Base-by-base conservation (phyloP, 2,888 invertebrate genomes). In the Lycaena phlaeas region DNA sequence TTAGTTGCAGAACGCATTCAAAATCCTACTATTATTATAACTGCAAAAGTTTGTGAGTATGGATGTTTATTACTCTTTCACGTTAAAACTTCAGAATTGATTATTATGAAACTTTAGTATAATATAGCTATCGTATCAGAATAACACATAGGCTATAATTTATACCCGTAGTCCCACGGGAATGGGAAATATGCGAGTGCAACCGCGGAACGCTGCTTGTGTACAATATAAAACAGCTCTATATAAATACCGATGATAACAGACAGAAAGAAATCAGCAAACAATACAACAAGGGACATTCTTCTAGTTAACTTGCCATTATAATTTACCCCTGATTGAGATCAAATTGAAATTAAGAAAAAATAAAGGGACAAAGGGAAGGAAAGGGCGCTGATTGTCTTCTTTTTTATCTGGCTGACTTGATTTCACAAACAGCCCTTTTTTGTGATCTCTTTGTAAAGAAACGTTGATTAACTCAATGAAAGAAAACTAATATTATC, bases 311-410 rank as follows among this genome's bases (percentile, higher is more conserved):
- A 78, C 71, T 75, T 69, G 62, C 79, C 75, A 75, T 81, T 82
- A 81, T 79, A 81, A 82, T 81, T 81, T 81, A 79, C 75, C 73
- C 67, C 69, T 77, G 82, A 84, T 84, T 81, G 79, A 66, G 77
- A 84, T 84, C 82, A 78, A 76, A 62, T 72, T 61, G 71, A 77
- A 84, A 84, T 82, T 81, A 84, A 82, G 79, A 84, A 81, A 81
- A 82, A 81, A 79, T 75, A 81, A 78, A 75, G 63, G 65, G 59
- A 72, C 72, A 75, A 77, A 74, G 63, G 59, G 55, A 50, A 44
- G 41, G 54, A 45, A 53, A 50, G 52, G 53, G 52, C 44, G 43
- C 55, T 62, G 74, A 74, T 75, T 74, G 72, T 74, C 66, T 52
- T 57, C 34, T 58, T 54, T 63, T 76, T 79, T 75, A 78, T 78